Base-by-base conservation (phyloP, 2,888 invertebrate genomes). In the Oscheius sp. region DNA sequence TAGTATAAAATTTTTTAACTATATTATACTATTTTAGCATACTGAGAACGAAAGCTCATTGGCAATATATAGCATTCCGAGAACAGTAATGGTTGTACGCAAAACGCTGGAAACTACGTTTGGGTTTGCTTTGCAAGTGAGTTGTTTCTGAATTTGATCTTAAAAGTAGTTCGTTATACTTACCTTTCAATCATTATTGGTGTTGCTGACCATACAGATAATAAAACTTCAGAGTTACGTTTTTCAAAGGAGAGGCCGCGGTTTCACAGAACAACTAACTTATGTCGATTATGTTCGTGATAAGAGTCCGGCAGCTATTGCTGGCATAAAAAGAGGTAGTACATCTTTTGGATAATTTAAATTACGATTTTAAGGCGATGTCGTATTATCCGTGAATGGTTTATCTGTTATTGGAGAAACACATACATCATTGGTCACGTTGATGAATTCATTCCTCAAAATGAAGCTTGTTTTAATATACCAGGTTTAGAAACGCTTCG, bases 261-360 rank as follows among this genome's bases (percentile, higher is more conserved):
- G 94, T 89, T 95, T 95, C 89, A 94, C 96, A 75, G 96, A 98
- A 90, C 93, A 96, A 91, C 94, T 97, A 74, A 97, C 96, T 0
- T 98, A 97, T 89, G 96, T 97, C 58, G 97, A 98, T 89, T 95
- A 95, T 89, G 95, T 97, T 72, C 96, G 95, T 84, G 92, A 93
- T 76, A 94, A 94, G 80, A 96, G 96, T 0, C 93, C 96, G 0
- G 96, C 97, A 0, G 94, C 93, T 86, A 92, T 93, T 77, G 94
- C 96, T 0, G 97, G 97, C 6, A 94, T 98, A 94, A 92, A 95
- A 12, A 94, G 95, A 90, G 97, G 92, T 92, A 83, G 78, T 5
- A 55, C 21, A 25, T 53, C n/a, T 49, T n/a, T n/a, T n/a, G n/a
- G 21, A 7, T 43, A 46, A 29, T 5, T 12, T 23, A 29, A 21